phyloP scores from a whole-genome alignment of 37 sponge, comb jelly and placozoan genomes.

The Beroe forskalii region DNA sequence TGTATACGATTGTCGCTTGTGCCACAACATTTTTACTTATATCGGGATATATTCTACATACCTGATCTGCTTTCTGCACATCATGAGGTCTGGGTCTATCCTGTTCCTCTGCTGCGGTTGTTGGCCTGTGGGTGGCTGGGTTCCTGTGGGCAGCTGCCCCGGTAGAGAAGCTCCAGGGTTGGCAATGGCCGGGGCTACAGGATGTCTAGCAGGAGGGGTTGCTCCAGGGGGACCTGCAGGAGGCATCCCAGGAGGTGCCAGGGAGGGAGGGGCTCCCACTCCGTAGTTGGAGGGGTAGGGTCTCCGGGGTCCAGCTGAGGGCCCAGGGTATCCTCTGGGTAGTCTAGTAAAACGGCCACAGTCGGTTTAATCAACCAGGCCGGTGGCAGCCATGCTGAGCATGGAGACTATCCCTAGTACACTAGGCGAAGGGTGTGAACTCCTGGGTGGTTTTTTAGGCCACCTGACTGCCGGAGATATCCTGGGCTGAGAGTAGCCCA shows the following conservation, averaged over 20 bases:
- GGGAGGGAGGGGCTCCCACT: constrained; percentile 11
- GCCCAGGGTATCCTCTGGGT: constrained; percentile 17
- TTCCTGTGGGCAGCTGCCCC: constrained; percentile 21
- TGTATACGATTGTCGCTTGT: no score
- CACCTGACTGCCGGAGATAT: no score
- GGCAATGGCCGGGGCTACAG: constrained; percentile 31
- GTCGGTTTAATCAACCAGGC: no score
- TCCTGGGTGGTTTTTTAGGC: no score
- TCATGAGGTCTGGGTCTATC: constrained; percentile 80
- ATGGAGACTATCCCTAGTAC: no score
- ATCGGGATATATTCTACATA: no score
- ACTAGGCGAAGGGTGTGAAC: no score
- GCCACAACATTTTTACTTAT: no score
- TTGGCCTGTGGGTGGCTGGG: background rate
- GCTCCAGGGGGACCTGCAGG: constrained; percentile 63
- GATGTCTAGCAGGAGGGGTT: constrained; percentile 36
- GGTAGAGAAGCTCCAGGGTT: constrained; percentile 20
- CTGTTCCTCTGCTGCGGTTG: background rate
- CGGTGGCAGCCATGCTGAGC: no score
- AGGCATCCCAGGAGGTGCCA: constrained; percentile 39
- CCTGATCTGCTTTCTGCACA: constrained; percentile 44
- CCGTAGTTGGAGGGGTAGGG: constrained; percentile 60
- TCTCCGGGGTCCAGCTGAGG: background rate
- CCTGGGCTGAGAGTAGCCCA: no score
- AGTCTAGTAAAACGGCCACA: no score